These are phyloP conservation scores for Protaetia brevitarsis DNA, from an alignment of 1,140 invertebrate genomes.

Conservation along the genomic window DNA sequence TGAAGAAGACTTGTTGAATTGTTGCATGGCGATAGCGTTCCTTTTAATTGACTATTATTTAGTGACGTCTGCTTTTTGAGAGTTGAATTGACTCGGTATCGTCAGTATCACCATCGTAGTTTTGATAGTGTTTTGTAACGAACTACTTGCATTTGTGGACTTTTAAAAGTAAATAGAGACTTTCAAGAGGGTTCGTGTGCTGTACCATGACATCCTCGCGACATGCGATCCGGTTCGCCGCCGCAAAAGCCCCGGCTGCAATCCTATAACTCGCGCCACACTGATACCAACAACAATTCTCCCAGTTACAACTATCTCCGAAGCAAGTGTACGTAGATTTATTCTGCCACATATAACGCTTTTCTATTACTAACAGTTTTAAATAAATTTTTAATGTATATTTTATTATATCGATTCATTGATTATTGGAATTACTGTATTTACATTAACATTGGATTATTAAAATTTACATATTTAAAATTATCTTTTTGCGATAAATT, in stretches of 20 bases:
- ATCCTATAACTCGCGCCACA: conserved; percentile 32
- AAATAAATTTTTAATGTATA: not conserved
- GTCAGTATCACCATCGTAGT: not conserved
- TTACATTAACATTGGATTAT: no score
- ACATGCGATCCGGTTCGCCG: conserved; percentile 47
- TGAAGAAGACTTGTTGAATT: not conserved
- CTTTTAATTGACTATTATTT: not conserved
- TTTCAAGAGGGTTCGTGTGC: conserved; percentile 20
- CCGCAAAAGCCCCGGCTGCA: conserved; percentile 39
- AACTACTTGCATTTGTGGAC: conserved; percentile 1
- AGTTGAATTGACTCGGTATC: not conserved
- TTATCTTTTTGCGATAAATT: no score
- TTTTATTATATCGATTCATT: no score
- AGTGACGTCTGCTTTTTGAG: conserved; percentile 2
- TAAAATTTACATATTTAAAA: no score
- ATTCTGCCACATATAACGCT: conserved; percentile 31
- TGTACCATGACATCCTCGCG: conserved; percentile 40
- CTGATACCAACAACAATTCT: conserved; percentile 47
- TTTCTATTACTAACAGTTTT: conserved; percentile 21
- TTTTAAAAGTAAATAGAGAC: conserved; percentile 9
- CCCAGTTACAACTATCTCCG: conserved; percentile 39
- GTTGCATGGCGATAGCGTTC: not conserved
- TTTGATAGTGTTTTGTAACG: not conserved
- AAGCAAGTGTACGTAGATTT: conserved; percentile 47
- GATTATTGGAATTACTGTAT: no score